These are phyloP conservation scores for Agraylea sexmaculata DNA, from an alignment of 1,140 invertebrate species.

Conservation along the genomic window DNA sequence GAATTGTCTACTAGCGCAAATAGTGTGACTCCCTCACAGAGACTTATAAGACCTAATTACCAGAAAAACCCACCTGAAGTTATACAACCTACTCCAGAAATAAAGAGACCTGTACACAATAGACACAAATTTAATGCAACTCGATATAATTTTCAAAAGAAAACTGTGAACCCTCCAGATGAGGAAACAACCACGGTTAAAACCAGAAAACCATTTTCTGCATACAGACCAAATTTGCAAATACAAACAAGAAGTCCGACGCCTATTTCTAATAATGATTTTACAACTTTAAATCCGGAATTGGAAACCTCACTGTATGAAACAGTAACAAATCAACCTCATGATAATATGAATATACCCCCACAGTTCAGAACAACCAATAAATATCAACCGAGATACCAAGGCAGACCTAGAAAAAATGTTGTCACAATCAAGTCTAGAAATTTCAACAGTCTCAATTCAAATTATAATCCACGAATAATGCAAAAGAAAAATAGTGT, in stretches of 20 bases:
- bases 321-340: neutral
- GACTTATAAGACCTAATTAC: too few species aligned
- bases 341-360: neutral
- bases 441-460: conserved; percentile 9
- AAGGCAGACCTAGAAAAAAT: conserved; percentile 6
- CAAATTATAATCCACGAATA: conserved; percentile 12
- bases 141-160: conserved; percentile 8
- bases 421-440: conserved; percentile 13
- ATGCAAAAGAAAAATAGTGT: conserved; percentile 16
- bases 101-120: neutral
- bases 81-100: conserved; percentile 7
- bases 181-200: conserved; percentile 6
- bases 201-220: conserved; percentile 10
- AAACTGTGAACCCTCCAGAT: neutral
- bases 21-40: too few species aligned
- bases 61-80: too few species aligned
- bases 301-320: neutral
- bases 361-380: neutral
- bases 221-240: conserved; percentile 9
- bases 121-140: conserved; percentile 15
- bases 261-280: conserved; percentile 1
- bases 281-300: neutral
- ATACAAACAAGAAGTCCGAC: conserved; percentile 8
- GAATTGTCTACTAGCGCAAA: too few species aligned
- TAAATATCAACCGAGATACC: conserved; percentile 10